Base-by-base conservation (phyloP, 2,797 vertebrate species). In the Fistularia commersonii region DNA sequence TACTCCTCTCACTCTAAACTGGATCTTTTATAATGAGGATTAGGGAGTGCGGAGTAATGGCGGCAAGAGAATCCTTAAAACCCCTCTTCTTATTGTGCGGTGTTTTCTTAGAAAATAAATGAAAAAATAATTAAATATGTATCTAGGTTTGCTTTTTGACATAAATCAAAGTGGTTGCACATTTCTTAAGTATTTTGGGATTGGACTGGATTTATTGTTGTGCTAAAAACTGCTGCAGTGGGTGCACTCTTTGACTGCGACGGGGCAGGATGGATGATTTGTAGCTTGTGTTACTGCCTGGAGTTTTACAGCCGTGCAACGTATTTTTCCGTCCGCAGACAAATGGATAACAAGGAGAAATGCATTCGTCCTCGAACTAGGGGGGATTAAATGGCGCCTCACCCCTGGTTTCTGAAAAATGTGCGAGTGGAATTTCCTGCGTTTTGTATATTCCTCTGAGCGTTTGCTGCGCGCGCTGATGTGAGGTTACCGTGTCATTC, bases 181-280 rank as follows among this genome's bases (percentile, higher is more conserved):
- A 47, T 53, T 65, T 70, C 51, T 64, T 66, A 62, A 60, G 61
- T 68, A 66, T 72, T 78, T 77, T 61, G 56, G 64, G 66, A 76
- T 80, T 68, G 63, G 65, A 47, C 42, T 35, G 47, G 72, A 77
- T 66, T 80, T 72, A 76, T 66, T 39, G 63, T 47, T 0, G 11
- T 36, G 46, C 62, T 74, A 44, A 68, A 61, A 71, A 52, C 45
- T 39, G 50, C 61, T 37, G 63, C 54, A 15, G 54, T 6, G 5
- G 7, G 43, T 47, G 50, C 50, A 35, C 54, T 35, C 61, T 72
- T 62, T 81, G 72, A 74, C 66, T 63, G 65, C 73, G 69, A 56
- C 58, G 41, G 60, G 74, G 64, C 61, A 62, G n/a, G 33, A 32
- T 23, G 23, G 72, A 73, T 82, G 81, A 84, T 87, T 85, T 82